phyloP scores from a whole-genome alignment of 1,140 invertebrate species.

The Papilio helenus region DNA sequence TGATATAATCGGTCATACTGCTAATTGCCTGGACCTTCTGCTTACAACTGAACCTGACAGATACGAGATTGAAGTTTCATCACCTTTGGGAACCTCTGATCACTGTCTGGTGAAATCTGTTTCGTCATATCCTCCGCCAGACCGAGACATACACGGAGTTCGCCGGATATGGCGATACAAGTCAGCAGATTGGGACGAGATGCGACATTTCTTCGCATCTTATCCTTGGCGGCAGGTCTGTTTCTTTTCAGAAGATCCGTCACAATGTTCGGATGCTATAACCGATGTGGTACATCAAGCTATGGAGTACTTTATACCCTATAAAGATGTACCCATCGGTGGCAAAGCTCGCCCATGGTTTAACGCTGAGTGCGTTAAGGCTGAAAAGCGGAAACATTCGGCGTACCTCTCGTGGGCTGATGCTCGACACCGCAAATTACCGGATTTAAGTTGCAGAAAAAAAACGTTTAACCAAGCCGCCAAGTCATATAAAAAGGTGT shows the following conservation, averaged over 20 bases:
- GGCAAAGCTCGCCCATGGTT: conserved; percentile 45
- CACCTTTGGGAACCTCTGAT: conserved; percentile 40
- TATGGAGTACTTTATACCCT: conserved; percentile 50
- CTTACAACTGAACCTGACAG: conserved; percentile 44
- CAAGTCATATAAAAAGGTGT: conserved; percentile 40
- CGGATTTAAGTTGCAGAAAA: conserved; percentile 28
- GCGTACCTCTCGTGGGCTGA: background rate
- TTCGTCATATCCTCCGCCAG: background rate
- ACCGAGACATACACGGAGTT: background rate
- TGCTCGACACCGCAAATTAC: background rate
- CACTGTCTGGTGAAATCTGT: conserved; percentile 40
- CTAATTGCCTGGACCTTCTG: conserved; percentile 44
- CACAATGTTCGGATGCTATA: conserved; percentile 38
- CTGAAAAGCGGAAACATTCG: background rate
- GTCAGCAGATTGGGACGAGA: conserved; percentile 44
- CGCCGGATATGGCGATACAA: conserved; percentile 40
- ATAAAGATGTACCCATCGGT: conserved; percentile 26
- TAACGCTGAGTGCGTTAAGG: conserved; percentile 38
- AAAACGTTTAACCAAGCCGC: conserved; percentile 42
- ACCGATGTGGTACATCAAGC: conserved; percentile 40
- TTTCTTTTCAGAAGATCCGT: conserved; percentile 42
- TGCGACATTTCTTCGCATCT: conserved; percentile 45
- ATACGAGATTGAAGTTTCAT: conserved; percentile 15
- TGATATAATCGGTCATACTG: conserved; percentile 37
- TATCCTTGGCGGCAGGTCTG: conserved; percentile 43